Evolutionary conservation across 1,140 invertebrate genomes (phyloP).

Genomic region (Copidosoma floridanum): DNA sequence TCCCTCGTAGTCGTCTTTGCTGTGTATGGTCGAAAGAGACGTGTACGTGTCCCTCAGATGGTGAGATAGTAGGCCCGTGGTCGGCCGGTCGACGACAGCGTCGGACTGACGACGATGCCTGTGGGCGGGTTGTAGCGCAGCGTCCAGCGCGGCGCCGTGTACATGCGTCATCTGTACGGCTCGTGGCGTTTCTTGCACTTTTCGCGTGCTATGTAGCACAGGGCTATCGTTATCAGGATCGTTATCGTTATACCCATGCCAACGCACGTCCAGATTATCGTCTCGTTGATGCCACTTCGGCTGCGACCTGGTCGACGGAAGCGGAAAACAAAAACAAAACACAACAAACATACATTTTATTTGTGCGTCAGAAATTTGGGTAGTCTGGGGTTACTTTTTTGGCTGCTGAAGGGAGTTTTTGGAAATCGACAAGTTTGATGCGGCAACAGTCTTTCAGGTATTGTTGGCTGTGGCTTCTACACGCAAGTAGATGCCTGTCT

Average conservation of each 20-base stretch:
- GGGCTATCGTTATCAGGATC: constrained; percentile 73
- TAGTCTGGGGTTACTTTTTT: too few species aligned
- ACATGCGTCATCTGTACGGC: constrained; percentile 66
- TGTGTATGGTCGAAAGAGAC: too few species aligned
- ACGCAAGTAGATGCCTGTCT: too few species aligned
- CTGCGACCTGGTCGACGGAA: constrained; percentile 11
- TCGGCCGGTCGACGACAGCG: constrained; percentile 45
- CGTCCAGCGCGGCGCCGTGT: constrained; percentile 43
- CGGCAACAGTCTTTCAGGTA: too few species aligned
- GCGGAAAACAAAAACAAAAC: too few species aligned
- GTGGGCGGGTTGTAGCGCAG: constrained; percentile 42
- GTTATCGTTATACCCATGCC: constrained; percentile 81
- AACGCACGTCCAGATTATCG: constrained; percentile 83
- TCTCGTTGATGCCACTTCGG: constrained; percentile 78
- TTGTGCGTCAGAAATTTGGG: too few species aligned
- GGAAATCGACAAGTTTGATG: too few species aligned
- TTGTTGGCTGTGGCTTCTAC: too few species aligned
- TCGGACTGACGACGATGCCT: constrained; percentile 48
- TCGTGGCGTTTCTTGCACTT: constrained; percentile 74
- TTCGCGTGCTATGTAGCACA: constrained; percentile 76
- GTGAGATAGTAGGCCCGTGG: constrained; percentile 50
- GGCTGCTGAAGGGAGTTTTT: too few species aligned
- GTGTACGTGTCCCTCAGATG: constrained; percentile 32
- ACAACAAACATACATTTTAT: too few species aligned
- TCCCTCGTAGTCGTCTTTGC: too few species aligned